Conservation (phyloP, 2,888 invertebrate species). For the Priocnemis perturbator region DNA sequence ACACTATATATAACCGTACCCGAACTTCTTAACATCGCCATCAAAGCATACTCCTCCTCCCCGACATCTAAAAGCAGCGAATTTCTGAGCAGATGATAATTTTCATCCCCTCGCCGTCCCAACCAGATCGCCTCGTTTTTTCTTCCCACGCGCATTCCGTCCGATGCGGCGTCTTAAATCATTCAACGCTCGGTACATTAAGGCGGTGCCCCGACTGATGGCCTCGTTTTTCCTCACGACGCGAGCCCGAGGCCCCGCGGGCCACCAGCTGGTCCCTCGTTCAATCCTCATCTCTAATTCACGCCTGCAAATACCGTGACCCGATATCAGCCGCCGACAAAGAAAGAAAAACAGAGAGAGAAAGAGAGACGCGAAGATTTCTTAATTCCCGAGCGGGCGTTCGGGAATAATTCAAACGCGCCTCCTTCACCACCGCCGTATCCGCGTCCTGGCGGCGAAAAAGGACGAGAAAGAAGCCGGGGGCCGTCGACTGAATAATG, state of each 20-base stretch:
- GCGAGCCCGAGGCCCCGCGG: conserved; percentile 13
- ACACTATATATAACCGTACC: no score
- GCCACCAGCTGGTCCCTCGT: conserved; percentile 48
- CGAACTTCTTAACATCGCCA: no score
- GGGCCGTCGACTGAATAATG: conserved; percentile 67
- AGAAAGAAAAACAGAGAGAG: conserved; percentile 8
- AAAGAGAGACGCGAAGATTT: background rate
- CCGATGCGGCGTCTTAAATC: conserved; percentile 54
- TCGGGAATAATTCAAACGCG: background rate
- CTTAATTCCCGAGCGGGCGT: background rate
- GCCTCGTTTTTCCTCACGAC: conserved; percentile 63
- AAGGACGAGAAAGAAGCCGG: conserved; percentile 45
- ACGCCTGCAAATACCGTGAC: conserved; percentile 68
- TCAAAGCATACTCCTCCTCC: no score
- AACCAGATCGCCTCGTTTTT: no score
- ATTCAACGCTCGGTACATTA: conserved; percentile 65
- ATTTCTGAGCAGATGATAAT: no score
- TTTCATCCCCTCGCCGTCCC: no score
- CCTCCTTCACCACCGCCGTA: no score
- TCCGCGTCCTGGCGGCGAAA: background rate
- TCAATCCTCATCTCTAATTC: conserved; percentile 73
- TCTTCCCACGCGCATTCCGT: no score
- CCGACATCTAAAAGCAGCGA: no score
- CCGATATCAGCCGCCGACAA: conserved; percentile 42
- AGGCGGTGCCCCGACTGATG: conserved; percentile 63